Percentiles rank a stretch among this genome's conserved stretches.
phyloP scores from a whole-genome alignment of 2,113 vertebrate species.

The Sceloporus tristichus region DNA sequence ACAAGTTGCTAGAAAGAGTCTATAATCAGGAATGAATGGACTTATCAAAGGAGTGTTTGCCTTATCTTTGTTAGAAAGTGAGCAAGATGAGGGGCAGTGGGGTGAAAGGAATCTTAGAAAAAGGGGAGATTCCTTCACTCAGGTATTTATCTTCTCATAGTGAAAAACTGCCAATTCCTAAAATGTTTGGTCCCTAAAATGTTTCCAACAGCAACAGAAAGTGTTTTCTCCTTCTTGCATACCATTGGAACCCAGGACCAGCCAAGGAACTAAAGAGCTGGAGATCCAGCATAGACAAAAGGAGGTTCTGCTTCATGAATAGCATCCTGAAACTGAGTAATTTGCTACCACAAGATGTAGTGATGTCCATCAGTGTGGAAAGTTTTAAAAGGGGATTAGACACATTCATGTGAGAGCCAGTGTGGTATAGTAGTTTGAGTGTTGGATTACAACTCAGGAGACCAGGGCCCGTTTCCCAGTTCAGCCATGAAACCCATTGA shows the following conservation, averaged over 20 bases:
- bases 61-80: not conserved
- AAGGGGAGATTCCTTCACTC: not conserved
- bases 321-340: not conserved
- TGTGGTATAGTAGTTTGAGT: too few relatives aligned
- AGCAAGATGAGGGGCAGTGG: not conserved
- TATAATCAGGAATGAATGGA: not conserved
- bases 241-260: not conserved
- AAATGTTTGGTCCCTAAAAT: not conserved
- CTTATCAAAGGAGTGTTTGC: not conserved
- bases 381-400: not conserved
- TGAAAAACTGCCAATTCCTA: not conserved
- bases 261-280: not conserved
- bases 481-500: too few relatives aligned
- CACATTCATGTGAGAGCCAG: not conserved
- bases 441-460: too few relatives aligned
- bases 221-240: not conserved
- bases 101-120: not conserved
- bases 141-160: too few relatives aligned
- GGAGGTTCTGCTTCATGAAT: not conserved
- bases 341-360: not conserved
- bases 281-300: not conserved
- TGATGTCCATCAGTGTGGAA: not conserved
- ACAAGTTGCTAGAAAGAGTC: conserved; percentile 13
- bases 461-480: not conserved
- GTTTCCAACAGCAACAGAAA: not conserved